Evolutionary conservation across 2,888 invertebrate genomes (phyloP).

Genomic region (Nomada fucata): DNA sequence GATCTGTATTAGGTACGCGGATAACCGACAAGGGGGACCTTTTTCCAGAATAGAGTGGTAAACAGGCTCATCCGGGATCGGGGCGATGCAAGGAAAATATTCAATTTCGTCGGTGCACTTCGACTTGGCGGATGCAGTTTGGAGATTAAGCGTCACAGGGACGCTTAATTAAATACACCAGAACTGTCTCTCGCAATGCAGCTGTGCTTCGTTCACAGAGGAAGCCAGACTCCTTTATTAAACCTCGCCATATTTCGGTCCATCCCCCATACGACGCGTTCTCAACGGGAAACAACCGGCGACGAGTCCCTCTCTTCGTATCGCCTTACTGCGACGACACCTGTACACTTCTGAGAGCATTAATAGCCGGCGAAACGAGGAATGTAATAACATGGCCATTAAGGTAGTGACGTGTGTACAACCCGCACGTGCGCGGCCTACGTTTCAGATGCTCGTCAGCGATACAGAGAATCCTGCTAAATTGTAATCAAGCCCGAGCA

Average conservation of each 20-base stretch:
- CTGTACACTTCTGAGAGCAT: slow-evolving; percentile 32
- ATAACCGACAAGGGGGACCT: background rate
- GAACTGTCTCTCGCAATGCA: slow-evolving; percentile 50
- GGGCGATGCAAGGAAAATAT: slow-evolving; percentile 40
- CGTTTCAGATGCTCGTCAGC: background rate
- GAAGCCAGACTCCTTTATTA: slow-evolving; percentile 55
- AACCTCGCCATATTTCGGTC: slow-evolving; percentile 54
- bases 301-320: slow-evolving; percentile 13
- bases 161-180: slow-evolving; percentile 62
- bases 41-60: slow-evolving; percentile 11
- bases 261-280: slow-evolving; percentile 23
- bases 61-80: slow-evolving; percentile 2
- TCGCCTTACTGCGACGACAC: slow-evolving; percentile 13
- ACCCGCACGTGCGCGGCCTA: background rate
- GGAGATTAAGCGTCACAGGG: slow-evolving; percentile 55
- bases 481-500: background rate
- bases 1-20: background rate
- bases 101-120: slow-evolving; percentile 50
- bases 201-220: slow-evolving; percentile 34
- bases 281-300: slow-evolving; percentile 19
- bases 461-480: background rate
- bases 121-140: slow-evolving; percentile 48
- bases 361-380: slow-evolving; percentile 46
- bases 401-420: slow-evolving; percentile 4
- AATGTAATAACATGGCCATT: slow-evolving; percentile 44